Evolutionary conservation across 92 coral and sea anemone species (phyloP), one percentile per base, ranked within the genome.

Genomic region (Zoanthus solanderi): DNA sequence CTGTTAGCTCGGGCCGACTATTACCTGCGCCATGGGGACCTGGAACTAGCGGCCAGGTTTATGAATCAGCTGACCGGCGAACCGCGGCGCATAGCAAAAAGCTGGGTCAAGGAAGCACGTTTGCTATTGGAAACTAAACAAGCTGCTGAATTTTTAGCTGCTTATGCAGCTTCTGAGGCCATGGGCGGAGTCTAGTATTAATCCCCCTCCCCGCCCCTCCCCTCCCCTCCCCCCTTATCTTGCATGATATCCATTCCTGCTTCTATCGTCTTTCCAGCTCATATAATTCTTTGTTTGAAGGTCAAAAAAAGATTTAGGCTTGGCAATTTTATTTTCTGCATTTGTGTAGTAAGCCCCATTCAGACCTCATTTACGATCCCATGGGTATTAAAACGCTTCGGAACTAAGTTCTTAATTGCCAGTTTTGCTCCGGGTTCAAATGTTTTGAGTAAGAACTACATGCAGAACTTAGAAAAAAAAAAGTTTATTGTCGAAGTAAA

Each of bases 31-130:
- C 81, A 72, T n/a, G 99, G 98, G 18, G 98, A 95, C 90, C 91
- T 96, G 87, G 99, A 97, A 83, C 94, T 93, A 87, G 97, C 98
- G 10, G 95, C 98, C 30, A 94, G 98, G 52, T 95, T 95, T 85
- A 94, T 97, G 78, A 97, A 95, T 89, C 99, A 97, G 84, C 94
- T 97, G 75, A 89, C 91, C 63, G 99, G 99, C 44, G 99, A 95
- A 83, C 96, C 99, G 29, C 94, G 98, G 37, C 91, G 89, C 71
- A 89, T 97, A 13, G 96, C 99, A 42, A 87, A 87, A 73, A 96
- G 92, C 92, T 97, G 99, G 99, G 87, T 97, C 78, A 77, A 75
- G 87, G 99, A 97, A 87, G 97, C 95, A 14, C 92, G 99, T 83
- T 83, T 97, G 92, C 90, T 97, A 73, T 81, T 97, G 89, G 99